Evolutionary conservation across 1,140 invertebrate species (phyloP), one percentile per base, ranked within the genome.

Genomic region (Drosophila jambulina): DNA sequence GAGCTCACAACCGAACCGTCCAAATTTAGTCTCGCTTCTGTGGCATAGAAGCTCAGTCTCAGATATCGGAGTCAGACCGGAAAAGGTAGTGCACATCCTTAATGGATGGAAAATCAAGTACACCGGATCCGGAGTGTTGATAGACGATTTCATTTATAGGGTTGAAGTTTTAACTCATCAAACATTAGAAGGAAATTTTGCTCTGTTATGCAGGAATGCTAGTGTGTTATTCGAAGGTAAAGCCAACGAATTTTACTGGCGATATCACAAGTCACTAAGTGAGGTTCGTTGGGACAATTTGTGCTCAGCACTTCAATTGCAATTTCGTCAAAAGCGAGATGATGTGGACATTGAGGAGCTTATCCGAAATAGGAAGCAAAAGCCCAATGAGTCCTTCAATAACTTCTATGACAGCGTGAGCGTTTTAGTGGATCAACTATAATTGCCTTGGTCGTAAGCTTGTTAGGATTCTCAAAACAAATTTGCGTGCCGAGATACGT

Each of bases 241-340:
- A 21, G 42, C 42, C 42, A 43, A 43, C 9, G 10, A 21, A 43
- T 43, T 21, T 12, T 43, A 21, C 19, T 43, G 42, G 19, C 42
- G 10, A 2, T 21, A 6, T 21, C 42, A 43, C 42, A 43, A 43
- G 42, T 21, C 42, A 21, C 19, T 43, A 19, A 43, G 4, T 12
- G 13, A 23, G 19, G 42, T 13, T 12, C 42, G n/a, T 21, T 43
- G 42, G n/a, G 19, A 43, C 19, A 21, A 4, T 10, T 43, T 12
- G 9, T 43, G 19, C n/a, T 43, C 19, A 12, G 42, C 42, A 9
- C 42, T 43, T 19, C 19, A 10, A 1, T 12, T 12, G n/a, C n/a
- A 53, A 53, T 53, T 53, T 34, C n/a, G 49, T 13, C 29, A 53
- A 27, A 34, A 34, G n/a, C n/a, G 27, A 10, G 49, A 51, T 8